A percentile compares a stretch with the other conserved stretches of the same genome.
These are phyloP conservation scores for Crotophaga sulcirostris DNA, from an alignment of 2,113 vertebrate species.

Conservation along the genomic window DNA sequence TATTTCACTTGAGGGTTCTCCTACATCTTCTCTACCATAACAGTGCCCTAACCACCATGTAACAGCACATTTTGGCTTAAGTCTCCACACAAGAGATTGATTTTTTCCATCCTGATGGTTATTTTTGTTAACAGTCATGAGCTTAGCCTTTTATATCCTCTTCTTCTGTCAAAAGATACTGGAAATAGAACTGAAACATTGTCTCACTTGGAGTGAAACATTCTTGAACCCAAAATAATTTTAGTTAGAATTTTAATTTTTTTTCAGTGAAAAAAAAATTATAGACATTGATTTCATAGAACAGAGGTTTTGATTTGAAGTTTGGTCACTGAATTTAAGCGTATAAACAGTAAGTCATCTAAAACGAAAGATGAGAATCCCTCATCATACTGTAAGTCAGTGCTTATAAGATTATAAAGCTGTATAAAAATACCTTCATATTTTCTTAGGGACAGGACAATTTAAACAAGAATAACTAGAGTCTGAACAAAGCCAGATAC, in stretches of 20 bases:
- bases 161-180: background rate
- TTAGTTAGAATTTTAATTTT: background rate
- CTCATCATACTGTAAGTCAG: background rate
- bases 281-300: background rate
- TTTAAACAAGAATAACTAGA: background rate
- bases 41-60: background rate
- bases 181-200: background rate
- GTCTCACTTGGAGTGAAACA: background rate
- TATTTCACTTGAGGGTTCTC: background rate
- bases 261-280: background rate
- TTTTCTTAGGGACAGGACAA: background rate
- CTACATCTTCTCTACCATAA: background rate
- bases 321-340: background rate
- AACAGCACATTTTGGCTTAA: background rate
- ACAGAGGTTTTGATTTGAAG: background rate
- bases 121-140: slow-evolving; percentile 2
- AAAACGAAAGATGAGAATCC: background rate
- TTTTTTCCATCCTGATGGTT: background rate
- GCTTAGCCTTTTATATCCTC: background rate
- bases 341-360: background rate
- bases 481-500: background rate
- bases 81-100: background rate
- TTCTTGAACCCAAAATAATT: background rate
- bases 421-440: background rate
- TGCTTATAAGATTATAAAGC: background rate